These are phyloP conservation scores for Bothrops jararaca DNA, from an alignment of 2,113 vertebrate species.

Conservation along the genomic window DNA sequence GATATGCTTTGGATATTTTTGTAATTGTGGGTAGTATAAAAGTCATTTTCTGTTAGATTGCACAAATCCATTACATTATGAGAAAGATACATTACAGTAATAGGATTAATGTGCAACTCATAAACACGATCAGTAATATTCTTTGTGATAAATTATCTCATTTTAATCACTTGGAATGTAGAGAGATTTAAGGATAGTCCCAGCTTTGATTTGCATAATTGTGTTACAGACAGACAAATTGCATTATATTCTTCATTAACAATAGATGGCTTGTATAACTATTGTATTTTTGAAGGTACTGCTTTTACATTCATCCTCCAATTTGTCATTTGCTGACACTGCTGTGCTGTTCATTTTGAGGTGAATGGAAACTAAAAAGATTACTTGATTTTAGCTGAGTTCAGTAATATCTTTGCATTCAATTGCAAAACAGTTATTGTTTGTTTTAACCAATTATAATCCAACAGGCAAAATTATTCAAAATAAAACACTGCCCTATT, in stretches of 20 bases:
- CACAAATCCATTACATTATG: slow-evolving; percentile 98
- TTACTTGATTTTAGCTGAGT: slow-evolving; percentile 75
- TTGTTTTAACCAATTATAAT: slow-evolving; percentile 76
- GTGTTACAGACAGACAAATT: slow-evolving; percentile 82
- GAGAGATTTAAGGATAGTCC: slow-evolving; percentile 76
- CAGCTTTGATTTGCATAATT: slow-evolving; percentile 82
- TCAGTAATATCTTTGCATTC: slow-evolving; percentile 64
- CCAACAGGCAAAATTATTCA: slow-evolving; percentile 64
- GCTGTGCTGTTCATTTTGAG: slow-evolving; percentile 60
- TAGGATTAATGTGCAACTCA: slow-evolving; percentile 90
- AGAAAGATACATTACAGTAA: slow-evolving; percentile 88
- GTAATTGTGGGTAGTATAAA: slow-evolving; percentile 95
- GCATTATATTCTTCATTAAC: slow-evolving; percentile 82
- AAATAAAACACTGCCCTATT: slow-evolving; percentile 61
- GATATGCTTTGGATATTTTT: slow-evolving; percentile 83
- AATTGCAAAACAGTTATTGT: slow-evolving; percentile 62
- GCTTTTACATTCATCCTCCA: slow-evolving; percentile 70
- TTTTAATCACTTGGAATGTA: slow-evolving; percentile 81
- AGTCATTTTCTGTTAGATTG: slow-evolving; percentile 99
- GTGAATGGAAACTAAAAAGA: slow-evolving; percentile 69
- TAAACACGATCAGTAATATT: slow-evolving; percentile 82
- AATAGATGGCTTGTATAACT: slow-evolving; percentile 78
- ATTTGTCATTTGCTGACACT: slow-evolving; percentile 77
- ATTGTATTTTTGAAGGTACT: slow-evolving; percentile 77
- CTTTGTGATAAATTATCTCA: slow-evolving; percentile 95